phyloP scores from a whole-genome alignment of 2,888 invertebrate species.

The Euphydryas editha region DNA sequence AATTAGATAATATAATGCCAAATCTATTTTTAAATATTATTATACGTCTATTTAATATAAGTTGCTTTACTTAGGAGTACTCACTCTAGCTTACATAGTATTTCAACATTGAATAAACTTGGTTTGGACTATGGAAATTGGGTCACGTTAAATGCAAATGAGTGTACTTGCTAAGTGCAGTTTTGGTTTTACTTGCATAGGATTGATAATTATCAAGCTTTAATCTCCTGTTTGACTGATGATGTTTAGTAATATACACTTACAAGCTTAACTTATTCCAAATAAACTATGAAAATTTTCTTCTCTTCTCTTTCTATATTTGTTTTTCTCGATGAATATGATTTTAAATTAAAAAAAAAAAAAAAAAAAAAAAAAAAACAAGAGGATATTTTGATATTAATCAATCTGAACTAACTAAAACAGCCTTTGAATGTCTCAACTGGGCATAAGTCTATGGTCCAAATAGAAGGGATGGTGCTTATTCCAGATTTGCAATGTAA shows the following conservation, averaged over 20 bases:
- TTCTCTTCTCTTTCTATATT: too few species aligned
- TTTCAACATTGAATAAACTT: slow-evolving; percentile 8
- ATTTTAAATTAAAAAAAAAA: too few species aligned
- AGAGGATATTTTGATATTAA: too few species aligned
- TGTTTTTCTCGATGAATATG: too few species aligned
- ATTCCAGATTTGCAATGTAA: too few species aligned
- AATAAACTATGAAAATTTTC: too few species aligned
- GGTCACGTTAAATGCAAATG: slow-evolving; percentile 25
- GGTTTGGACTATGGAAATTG: slow-evolving; percentile 18
- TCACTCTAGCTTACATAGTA: not conserved
- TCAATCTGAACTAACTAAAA: too few species aligned
- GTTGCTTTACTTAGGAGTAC: slow-evolving; percentile 4
- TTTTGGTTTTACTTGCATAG: not conserved
- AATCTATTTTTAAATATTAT: not conserved
- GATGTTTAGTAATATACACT: not conserved
- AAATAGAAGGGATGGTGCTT: too few species aligned
- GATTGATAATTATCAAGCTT: not conserved
- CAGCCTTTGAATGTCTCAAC: too few species aligned
- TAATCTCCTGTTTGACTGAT: not conserved
- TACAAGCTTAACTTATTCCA: not conserved
- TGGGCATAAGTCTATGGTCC: too few species aligned
- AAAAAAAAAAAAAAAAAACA: too few species aligned
- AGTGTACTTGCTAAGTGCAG: not conserved
- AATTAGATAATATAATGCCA: not conserved
- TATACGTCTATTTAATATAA: not conserved